Conservation (phyloP, 2,113 vertebrate species). For the Gobiocypris rarus region DNA sequence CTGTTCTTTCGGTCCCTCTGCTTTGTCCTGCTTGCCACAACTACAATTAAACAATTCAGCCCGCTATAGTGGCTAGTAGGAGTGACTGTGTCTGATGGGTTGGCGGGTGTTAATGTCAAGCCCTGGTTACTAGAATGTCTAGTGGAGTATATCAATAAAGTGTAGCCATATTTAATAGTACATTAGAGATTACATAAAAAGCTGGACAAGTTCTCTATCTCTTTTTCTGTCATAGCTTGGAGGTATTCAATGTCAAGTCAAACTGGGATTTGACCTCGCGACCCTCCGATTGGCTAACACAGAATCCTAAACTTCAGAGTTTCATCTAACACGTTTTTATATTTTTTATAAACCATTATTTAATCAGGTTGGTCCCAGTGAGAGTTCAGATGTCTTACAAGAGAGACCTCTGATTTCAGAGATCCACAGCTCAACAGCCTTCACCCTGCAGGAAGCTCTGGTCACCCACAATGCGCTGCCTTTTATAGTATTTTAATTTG, state of each 20-base stretch:
- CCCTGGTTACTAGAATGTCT: no score
- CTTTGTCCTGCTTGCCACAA: no score
- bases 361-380: conserved; percentile 12
- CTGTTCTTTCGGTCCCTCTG: no score
- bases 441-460: conserved; percentile 16
- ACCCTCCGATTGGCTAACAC: background rate
- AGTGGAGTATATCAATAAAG: no score
- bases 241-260: background rate
- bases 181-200: background rate
- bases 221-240: background rate
- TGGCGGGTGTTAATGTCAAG: no score
- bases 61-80: no score
- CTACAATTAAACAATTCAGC: no score
- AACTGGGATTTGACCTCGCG: background rate
- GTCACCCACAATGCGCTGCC: conserved; percentile 7
- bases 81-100: no score
- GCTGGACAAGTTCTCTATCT: background rate
- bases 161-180: no score
- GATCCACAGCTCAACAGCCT: background rate
- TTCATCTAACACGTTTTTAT: background rate
- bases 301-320: background rate
- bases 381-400: conserved; percentile 8
- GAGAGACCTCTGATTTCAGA: background rate
- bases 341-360: conserved; percentile 7
- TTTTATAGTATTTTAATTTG: conserved; percentile 26